phyloP scores from a whole-genome alignment of 2,888 invertebrate species.

The Octodonta nipae region DNA sequence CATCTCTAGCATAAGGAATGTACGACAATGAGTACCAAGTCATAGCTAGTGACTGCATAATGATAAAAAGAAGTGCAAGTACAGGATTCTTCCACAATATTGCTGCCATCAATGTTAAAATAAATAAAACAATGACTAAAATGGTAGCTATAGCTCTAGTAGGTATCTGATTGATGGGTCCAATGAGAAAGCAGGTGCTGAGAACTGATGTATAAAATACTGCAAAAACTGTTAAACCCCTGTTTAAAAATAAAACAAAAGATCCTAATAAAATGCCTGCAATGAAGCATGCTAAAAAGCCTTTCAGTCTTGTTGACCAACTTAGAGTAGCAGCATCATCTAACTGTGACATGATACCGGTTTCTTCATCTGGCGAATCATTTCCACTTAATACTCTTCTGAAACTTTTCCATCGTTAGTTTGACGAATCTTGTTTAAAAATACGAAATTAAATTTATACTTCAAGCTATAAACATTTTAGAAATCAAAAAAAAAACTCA shows the following conservation, averaged over 20 bases:
- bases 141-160: constrained; percentile 70
- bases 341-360: constrained; percentile 62
- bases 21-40: constrained; percentile 87
- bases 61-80: constrained; percentile 64
- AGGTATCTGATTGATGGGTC: constrained; percentile 69
- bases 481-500: too few relatives aligned
- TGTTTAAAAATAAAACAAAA: constrained; percentile 48
- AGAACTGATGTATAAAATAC: constrained; percentile 67
- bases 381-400: constrained; percentile 58
- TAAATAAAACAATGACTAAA: constrained; percentile 52
- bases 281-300: constrained; percentile 67
- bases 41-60: constrained; percentile 75
- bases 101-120: constrained; percentile 60
- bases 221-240: constrained; percentile 55
- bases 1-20: constrained; percentile 80
- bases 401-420: too few relatives aligned
- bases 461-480: too few relatives aligned
- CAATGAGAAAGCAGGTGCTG: constrained; percentile 83
- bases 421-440: too few relatives aligned
- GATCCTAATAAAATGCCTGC: constrained; percentile 67
- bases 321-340: constrained; percentile 61
- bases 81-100: constrained; percentile 60
- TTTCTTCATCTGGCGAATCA: constrained; percentile 55
- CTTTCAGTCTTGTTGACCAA: constrained; percentile 76
- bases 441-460: too few relatives aligned